Conservation (phyloP, 2,888 invertebrate genomes). For the Troides aeacus region DNA sequence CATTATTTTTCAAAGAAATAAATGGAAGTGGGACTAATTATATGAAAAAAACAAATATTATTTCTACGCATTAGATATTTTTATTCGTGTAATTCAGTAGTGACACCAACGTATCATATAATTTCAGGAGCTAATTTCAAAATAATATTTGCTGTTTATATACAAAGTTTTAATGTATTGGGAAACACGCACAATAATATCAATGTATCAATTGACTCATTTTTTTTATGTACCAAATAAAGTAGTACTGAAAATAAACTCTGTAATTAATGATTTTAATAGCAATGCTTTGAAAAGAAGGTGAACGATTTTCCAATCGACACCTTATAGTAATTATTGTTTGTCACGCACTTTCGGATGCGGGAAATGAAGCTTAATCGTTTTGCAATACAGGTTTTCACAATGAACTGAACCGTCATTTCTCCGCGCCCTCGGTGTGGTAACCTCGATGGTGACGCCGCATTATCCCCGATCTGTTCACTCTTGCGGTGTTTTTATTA, state of each 20-base stretch:
- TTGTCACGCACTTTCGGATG: conserved; percentile 69
- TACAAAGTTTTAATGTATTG: no score
- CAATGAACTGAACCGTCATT: conserved; percentile 55
- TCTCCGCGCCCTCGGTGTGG: conserved; percentile 56
- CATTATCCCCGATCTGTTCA: conserved; percentile 61
- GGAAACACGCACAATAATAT: no score
- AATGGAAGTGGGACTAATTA: no score
- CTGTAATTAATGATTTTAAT: conserved; percentile 59
- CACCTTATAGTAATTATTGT: conserved; percentile 73
- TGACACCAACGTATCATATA: no score
- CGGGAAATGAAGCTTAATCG: conserved; percentile 70
- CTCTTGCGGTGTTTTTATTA: conserved; percentile 57
- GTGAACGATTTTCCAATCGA: conserved; percentile 71
- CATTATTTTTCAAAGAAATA: no score
- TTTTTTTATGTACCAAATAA: neutral
- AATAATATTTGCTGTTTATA: no score
- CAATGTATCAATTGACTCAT: no score
- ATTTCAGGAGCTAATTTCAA: no score
- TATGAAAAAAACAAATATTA: no score
- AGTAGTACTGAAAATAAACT: conserved; percentile 30
- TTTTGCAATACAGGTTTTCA: conserved; percentile 67
- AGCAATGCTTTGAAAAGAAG: conserved; percentile 64
- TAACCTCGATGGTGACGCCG: conserved; percentile 61
- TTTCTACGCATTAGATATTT: no score
- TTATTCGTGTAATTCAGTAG: no score